Conservation (phyloP, 2,888 invertebrate genomes). For the Cecidostiba fungosa region DNA sequence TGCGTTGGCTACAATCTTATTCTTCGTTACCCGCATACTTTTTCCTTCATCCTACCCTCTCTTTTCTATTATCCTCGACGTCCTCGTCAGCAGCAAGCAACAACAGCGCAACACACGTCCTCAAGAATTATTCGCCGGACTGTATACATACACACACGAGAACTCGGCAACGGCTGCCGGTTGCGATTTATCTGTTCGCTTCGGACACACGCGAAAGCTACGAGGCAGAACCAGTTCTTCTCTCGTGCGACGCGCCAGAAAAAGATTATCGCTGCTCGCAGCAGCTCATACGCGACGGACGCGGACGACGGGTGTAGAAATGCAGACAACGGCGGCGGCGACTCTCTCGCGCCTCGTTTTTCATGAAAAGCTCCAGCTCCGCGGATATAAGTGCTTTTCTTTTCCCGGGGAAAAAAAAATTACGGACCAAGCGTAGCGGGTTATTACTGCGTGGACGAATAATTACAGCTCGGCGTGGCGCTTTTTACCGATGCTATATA, state of each 20-base stretch:
- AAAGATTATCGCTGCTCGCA: conserved; percentile 34
- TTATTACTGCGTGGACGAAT: conserved; percentile 41
- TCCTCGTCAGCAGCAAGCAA: not conserved
- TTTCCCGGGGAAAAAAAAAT: conserved; percentile 3
- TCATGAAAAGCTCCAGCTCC: not conserved
- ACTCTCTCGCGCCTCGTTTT: conserved; percentile 13
- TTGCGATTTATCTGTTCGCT: conserved; percentile 46
- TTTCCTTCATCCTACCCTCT: not conserved
- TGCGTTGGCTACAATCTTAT: not conserved
- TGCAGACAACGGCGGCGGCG: not conserved
- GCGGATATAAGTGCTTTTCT: conserved; percentile 44
- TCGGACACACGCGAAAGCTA: conserved; percentile 12
- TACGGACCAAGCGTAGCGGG: not conserved
- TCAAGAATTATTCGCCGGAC: not conserved
- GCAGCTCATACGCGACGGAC: not conserved
- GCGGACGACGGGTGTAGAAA: not conserved
- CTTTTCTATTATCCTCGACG: not conserved
- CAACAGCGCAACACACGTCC: not conserved
- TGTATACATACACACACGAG: not conserved
- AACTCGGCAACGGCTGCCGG: conserved; percentile 1
- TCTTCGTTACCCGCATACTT: not conserved
- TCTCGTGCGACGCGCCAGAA: conserved; percentile 3
- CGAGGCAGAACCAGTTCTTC: conserved; percentile 41
- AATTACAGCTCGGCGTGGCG: conserved; percentile 28
- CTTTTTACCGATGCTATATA: not conserved